Conservation (phyloP, 2,888 invertebrate genomes). For the Drosophila infuscata region DNA sequence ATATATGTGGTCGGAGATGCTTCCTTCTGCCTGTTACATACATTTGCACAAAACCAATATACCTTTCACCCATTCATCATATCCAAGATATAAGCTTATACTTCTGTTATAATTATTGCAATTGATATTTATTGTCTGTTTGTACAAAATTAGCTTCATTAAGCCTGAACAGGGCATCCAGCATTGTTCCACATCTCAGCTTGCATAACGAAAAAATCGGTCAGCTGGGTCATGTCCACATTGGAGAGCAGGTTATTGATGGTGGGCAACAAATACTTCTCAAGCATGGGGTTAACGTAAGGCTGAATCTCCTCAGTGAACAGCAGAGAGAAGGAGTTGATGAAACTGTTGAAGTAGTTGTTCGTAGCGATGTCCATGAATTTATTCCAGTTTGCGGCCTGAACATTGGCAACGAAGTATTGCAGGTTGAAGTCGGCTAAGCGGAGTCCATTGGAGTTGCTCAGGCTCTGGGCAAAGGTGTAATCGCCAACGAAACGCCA, state of each 20-base stretch:
- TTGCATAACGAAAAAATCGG: slow-evolving; percentile 13
- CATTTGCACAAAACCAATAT: no score
- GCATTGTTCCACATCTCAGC: slow-evolving; percentile 34
- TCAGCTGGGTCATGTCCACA: slow-evolving; percentile 26
- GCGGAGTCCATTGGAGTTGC: slow-evolving; percentile 50
- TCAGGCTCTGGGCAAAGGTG: slow-evolving; percentile 37
- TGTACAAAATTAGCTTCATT: background rate
- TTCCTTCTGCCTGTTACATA: no score
- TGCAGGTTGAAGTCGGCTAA: slow-evolving; percentile 59
- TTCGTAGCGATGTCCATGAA: slow-evolving; percentile 69
- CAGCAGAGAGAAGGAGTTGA: slow-evolving; percentile 44
- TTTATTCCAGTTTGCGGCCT: slow-evolving; percentile 60
- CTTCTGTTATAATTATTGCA: no score
- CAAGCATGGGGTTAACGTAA: slow-evolving; percentile 21
- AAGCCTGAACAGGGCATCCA: background rate
- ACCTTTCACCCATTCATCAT: no score
- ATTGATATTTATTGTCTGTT: no score
- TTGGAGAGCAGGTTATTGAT: slow-evolving; percentile 51
- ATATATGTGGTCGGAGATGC: no score
- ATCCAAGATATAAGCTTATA: no score
- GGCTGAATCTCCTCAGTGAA: slow-evolving; percentile 56
- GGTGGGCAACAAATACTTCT: slow-evolving; percentile 27
- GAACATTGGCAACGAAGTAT: slow-evolving; percentile 57
- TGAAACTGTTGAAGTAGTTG: slow-evolving; percentile 62
- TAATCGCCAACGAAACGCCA: slow-evolving; percentile 60